These are phyloP conservation scores for Parasteatoda tepidariorum DNA, from an alignment of 1,140 invertebrate genomes.

Conservation along the genomic window DNA sequence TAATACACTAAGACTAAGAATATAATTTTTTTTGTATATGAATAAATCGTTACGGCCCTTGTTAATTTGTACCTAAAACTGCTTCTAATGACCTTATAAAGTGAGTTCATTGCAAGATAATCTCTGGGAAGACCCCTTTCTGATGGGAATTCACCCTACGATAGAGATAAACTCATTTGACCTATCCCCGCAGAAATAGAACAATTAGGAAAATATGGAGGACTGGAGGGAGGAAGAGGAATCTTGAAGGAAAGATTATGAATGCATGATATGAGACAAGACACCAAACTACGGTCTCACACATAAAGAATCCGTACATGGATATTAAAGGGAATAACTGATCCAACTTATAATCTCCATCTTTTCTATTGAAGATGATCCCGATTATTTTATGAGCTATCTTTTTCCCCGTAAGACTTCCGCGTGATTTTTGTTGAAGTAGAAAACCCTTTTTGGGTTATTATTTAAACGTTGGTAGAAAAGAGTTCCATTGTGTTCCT, in stretches of 20 bases:
- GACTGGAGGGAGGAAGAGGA: not conserved
- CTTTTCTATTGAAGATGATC: slow-evolving; percentile 48
- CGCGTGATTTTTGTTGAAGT: slow-evolving; percentile 11
- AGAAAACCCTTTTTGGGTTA: slow-evolving; percentile 17
- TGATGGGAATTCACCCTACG: not conserved
- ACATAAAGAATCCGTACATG: slow-evolving; percentile 47
- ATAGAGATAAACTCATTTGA: slow-evolving; percentile 16
- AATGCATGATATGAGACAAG: slow-evolving; percentile 49
- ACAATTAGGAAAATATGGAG: not conserved
- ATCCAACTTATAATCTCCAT: slow-evolving; percentile 35
- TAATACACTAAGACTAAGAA: too few relatives aligned
- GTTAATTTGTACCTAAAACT: too few relatives aligned
- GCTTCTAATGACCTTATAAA: too few relatives aligned
- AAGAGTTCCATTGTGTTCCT: slow-evolving; percentile 15
- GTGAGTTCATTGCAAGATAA: too few relatives aligned
- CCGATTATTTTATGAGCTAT: slow-evolving; percentile 59
- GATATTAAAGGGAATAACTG: slow-evolving; percentile 21
- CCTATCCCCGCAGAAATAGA: not conserved
- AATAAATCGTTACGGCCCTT: too few relatives aligned
- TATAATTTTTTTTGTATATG: too few relatives aligned
- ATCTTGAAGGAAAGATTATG: slow-evolving; percentile 6
- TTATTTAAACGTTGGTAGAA: slow-evolving; percentile 15
- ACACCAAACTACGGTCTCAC: slow-evolving; percentile 25
- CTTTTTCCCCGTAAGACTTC: slow-evolving; percentile 39
- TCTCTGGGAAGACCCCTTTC: too few relatives aligned